These are phyloP conservation scores for Alloplasta piceator DNA, from an alignment of 2,888 invertebrate species.

Conservation along the genomic window DNA sequence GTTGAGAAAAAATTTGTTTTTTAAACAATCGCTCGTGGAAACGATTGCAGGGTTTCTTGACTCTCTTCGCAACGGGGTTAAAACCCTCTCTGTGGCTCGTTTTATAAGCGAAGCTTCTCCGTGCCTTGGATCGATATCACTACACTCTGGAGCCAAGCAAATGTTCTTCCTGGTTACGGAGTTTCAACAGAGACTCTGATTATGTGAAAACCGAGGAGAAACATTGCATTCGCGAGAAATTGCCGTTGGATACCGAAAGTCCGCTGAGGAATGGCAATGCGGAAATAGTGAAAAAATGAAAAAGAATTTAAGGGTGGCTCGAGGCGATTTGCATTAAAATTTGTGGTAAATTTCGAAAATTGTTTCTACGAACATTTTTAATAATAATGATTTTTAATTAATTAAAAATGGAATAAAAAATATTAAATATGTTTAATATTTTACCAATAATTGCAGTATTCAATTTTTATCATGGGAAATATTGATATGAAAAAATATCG, in stretches of 20 bases:
- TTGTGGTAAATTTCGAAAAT: too few relatives aligned
- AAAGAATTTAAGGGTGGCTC: too few relatives aligned
- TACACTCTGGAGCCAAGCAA: constrained; percentile 48
- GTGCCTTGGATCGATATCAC: constrained; percentile 67
- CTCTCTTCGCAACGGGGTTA: constrained; percentile 59
- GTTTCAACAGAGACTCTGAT: constrained; percentile 45
- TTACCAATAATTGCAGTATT: too few relatives aligned
- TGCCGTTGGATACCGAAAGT: neutral
- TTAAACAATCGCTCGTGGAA: constrained; percentile 73
- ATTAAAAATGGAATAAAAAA: too few relatives aligned
- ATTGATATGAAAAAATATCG: too few relatives aligned
- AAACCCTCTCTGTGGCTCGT: constrained; percentile 45
- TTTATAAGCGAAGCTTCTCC: constrained; percentile 53
- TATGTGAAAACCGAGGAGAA: constrained; percentile 13
- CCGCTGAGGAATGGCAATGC: neutral
- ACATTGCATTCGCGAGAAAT: constrained; percentile 53
- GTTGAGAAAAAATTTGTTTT: constrained; percentile 61
- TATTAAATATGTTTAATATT: too few relatives aligned
- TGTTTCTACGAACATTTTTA: too few relatives aligned
- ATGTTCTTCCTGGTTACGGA: constrained; percentile 59
- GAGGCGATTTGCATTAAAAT: too few relatives aligned
- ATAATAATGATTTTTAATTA: too few relatives aligned
- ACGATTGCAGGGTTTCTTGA: constrained; percentile 77
- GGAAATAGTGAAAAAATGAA: too few relatives aligned
- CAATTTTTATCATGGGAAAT: too few relatives aligned